A percentile compares a stretch with the other conserved stretches of the same genome.
Conservation (phyloP, 2,888 invertebrate species). For the Nasonovia ribisnigri region DNA sequence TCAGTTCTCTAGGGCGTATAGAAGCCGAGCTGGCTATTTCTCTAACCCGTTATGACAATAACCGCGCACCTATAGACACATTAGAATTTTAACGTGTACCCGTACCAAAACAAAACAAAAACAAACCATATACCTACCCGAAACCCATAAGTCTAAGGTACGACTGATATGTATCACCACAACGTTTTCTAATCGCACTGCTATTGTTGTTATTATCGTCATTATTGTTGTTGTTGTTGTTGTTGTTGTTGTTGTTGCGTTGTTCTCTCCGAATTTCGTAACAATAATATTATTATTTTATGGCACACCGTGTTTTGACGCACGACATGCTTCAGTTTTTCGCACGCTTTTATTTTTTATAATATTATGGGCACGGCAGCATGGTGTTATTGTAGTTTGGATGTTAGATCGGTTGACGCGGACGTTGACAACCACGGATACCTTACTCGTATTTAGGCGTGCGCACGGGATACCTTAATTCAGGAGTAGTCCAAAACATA, state of each 20-base stretch:
- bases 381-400: neutral
- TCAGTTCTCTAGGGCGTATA: constrained; percentile 82
- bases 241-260: neutral
- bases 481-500: neutral
- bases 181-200: constrained; percentile 42
- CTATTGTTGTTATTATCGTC: neutral
- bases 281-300: neutral
- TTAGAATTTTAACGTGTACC: constrained; percentile 49
- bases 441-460: neutral
- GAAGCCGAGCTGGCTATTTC: constrained; percentile 88
- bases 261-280: neutral
- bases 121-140: constrained; percentile 49
- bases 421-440: neutral
- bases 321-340: constrained; percentile 32
- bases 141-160: constrained; percentile 63
- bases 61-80: constrained; percentile 63
- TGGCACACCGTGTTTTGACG: neutral
- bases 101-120: constrained; percentile 47
- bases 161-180: constrained; percentile 63
- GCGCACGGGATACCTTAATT: neutral
- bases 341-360: constrained; percentile 37
- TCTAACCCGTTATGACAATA: constrained; percentile 81
- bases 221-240: neutral
- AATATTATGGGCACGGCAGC: neutral
- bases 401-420: neutral